Conservation (phyloP, 2,797 vertebrate species). For the Anabacerthia variegaticeps region DNA sequence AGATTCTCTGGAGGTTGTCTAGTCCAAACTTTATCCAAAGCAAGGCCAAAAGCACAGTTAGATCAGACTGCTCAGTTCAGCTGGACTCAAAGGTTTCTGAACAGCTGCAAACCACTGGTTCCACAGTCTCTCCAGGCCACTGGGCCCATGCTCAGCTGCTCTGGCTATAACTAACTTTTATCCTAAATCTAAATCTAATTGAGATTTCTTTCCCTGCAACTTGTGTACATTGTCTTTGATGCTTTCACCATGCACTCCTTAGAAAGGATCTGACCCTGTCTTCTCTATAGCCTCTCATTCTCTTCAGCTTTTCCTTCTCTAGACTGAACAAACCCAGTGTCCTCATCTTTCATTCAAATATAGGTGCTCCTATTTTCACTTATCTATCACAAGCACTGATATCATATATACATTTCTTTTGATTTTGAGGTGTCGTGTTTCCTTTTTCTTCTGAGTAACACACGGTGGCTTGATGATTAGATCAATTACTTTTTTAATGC, state of each 20-base stretch:
- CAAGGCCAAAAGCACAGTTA: background rate
- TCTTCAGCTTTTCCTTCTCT: background rate
- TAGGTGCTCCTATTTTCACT: background rate
- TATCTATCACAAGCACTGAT: background rate
- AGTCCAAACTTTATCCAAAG: background rate
- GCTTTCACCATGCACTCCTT: background rate
- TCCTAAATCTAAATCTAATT: background rate
- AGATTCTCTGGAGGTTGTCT: background rate
- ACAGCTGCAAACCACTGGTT: background rate
- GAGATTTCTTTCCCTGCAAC: background rate
- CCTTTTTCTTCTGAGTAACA: background rate
- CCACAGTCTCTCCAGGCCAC: background rate
- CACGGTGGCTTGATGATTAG: background rate
- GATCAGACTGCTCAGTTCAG: background rate
- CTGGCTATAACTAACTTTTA: background rate
- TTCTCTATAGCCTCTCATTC: background rate
- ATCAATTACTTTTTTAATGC: background rate
- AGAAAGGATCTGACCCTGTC: background rate
- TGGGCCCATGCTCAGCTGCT: background rate
- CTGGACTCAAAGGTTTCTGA: background rate
- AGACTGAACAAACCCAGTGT: background rate
- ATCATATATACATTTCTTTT: background rate
- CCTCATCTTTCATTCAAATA: background rate
- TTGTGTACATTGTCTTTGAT: background rate
- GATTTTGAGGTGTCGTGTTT: background rate